phyloP scores from a whole-genome alignment of 1,140 invertebrate species.

The Drosophila nasuta region DNA sequence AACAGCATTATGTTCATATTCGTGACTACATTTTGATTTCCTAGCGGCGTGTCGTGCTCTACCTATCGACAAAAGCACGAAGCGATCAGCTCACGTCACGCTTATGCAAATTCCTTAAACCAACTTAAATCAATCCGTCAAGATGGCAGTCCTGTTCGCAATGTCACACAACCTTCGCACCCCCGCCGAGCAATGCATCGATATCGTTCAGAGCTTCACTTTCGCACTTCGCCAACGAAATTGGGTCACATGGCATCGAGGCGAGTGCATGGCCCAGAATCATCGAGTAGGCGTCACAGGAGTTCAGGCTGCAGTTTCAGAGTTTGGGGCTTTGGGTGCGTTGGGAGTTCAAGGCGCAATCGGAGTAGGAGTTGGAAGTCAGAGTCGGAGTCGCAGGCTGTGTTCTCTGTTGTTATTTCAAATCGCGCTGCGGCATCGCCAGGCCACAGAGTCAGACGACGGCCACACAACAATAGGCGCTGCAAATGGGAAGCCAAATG shows the following conservation, averaged over 20 bases:
- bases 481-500: conserved; percentile 67
- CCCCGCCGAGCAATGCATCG: conserved; percentile 12
- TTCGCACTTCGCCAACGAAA: conserved; percentile 60
- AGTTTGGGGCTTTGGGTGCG: too few species aligned
- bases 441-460: conserved; percentile 11
- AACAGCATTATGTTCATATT: not conserved
- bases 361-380: not conserved
- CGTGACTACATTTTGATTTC: not conserved
- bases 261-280: conserved; percentile 44
- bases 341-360: too few species aligned
- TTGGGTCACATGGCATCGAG: conserved; percentile 64
- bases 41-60: not conserved
- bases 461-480: conserved; percentile 69
- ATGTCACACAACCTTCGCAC: not conserved
- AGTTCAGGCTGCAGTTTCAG: not conserved
- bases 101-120: not conserved
- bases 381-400: not conserved
- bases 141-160: not conserved
- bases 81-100: not conserved
- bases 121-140: not conserved
- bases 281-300: conserved; percentile 22
- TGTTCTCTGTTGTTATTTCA: conserved; percentile 38
- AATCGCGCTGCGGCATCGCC: conserved; percentile 41
- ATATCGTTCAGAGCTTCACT: conserved; percentile 48
- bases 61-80: conserved; percentile 1